These are phyloP conservation scores for Monodelphis domestica DNA, from an alignment of 2,797 vertebrate genomes.

Conservation along the genomic window DNA sequence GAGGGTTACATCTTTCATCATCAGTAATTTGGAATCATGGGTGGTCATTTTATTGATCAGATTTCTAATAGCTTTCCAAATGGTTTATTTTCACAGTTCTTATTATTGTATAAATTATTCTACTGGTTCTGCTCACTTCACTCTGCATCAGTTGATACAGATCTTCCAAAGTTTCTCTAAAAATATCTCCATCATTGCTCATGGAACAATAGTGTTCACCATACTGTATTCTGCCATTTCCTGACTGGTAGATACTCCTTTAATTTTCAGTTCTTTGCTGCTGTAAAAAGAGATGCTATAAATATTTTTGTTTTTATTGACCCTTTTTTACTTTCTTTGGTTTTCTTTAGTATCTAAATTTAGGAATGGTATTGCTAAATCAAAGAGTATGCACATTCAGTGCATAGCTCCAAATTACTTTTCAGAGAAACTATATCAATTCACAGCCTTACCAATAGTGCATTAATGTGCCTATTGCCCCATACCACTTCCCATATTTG, in stretches of 20 bases:
- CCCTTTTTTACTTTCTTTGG: neutral
- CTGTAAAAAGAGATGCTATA: neutral
- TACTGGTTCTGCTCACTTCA: neutral
- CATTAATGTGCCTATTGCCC: no score
- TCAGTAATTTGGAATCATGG: neutral
- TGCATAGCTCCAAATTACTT: neutral
- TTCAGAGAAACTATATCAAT: neutral
- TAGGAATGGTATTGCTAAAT: neutral
- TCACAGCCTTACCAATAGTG: neutral
- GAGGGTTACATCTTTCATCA: neutral
- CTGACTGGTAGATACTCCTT: neutral
- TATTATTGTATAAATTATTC: neutral
- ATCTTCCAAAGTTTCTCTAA: neutral
- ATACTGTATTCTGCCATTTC: neutral
- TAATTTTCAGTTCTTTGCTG: neutral
- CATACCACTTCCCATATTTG: neutral
- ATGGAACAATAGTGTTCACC: neutral
- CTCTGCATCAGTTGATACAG: neutral
- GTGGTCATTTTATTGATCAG: neutral
- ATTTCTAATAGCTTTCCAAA: neutral
- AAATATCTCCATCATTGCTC: neutral
- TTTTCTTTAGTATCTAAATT: neutral
- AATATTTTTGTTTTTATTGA: neutral
- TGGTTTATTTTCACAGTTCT: neutral
- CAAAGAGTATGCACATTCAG: neutral